Conservation (phyloP, 2,113 vertebrate genomes). For the Tetrao urogallus region DNA sequence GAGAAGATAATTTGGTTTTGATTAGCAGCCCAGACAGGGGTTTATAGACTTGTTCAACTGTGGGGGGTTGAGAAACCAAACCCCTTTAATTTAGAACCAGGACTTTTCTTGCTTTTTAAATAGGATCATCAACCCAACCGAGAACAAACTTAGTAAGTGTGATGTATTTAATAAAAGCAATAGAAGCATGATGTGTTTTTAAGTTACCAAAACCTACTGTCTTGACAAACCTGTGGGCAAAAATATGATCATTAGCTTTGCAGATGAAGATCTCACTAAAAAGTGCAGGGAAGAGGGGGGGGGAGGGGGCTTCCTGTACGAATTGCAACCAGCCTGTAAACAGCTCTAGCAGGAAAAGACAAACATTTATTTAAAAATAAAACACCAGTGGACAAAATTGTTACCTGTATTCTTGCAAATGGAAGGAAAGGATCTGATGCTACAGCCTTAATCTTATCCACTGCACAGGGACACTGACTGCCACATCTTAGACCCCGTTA, state of each 20-base stretch:
- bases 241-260: not conserved
- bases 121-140: not conserved
- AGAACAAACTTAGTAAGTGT: not conserved
- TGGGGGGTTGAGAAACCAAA: not conserved
- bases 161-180: not conserved
- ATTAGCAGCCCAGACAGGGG: not conserved
- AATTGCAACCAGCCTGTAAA: not conserved
- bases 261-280: not conserved
- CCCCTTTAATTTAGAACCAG: not conserved
- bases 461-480: not conserved
- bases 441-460: fast-evolving
- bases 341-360: not conserved
- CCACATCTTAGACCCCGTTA: not conserved
- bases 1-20: not conserved
- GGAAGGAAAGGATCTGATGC: not conserved
- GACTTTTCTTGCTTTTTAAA: not conserved
- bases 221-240: not conserved
- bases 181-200: not conserved
- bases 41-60: not conserved
- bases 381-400: not conserved
- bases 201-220: not conserved
- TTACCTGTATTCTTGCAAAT: not conserved
- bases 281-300: not conserved
- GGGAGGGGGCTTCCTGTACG: not conserved
- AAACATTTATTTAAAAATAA: not conserved